Conservation (phyloP, 1,140 invertebrate species). For the Venustaconcha ellipsiformis region DNA sequence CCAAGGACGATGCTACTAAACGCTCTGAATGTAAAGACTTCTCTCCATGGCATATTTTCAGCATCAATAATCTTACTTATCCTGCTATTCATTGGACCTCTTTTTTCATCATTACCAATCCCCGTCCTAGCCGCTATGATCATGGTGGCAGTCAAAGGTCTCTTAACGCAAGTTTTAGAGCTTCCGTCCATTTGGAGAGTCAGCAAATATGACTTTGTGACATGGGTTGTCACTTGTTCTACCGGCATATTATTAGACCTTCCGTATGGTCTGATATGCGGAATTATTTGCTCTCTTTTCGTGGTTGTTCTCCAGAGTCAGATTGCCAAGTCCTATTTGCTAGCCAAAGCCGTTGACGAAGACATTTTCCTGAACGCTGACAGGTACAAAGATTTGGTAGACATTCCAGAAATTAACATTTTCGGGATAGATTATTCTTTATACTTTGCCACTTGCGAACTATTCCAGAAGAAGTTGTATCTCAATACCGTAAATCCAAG, state of each 20-base stretch:
- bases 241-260: constrained; percentile 51
- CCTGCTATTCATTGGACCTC: constrained; percentile 66
- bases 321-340: constrained; percentile 19
- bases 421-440: constrained; percentile 61
- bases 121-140: constrained; percentile 61
- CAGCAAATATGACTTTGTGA: constrained; percentile 59
- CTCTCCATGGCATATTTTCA: constrained; percentile 62
- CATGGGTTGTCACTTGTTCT: constrained; percentile 52
- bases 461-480: constrained; percentile 55
- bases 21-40: constrained; percentile 41
- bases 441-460: constrained; percentile 64
- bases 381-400: constrained; percentile 67
- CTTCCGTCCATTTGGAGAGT: constrained; percentile 52
- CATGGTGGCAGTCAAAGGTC: constrained; percentile 59
- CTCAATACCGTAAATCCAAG: constrained; percentile 27
- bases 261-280: constrained; percentile 49
- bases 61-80: constrained; percentile 68
- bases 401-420: constrained; percentile 69
- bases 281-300: constrained; percentile 50
- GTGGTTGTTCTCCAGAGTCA: constrained; percentile 48
- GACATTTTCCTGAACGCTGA: constrained; percentile 31
- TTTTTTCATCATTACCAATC: constrained; percentile 67
- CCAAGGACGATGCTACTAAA: constrained; percentile 78
- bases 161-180: constrained; percentile 78
- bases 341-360: constrained; percentile 31